Conservation (phyloP, 2,797 vertebrate species). For the Heterohyrax brucei region DNA sequence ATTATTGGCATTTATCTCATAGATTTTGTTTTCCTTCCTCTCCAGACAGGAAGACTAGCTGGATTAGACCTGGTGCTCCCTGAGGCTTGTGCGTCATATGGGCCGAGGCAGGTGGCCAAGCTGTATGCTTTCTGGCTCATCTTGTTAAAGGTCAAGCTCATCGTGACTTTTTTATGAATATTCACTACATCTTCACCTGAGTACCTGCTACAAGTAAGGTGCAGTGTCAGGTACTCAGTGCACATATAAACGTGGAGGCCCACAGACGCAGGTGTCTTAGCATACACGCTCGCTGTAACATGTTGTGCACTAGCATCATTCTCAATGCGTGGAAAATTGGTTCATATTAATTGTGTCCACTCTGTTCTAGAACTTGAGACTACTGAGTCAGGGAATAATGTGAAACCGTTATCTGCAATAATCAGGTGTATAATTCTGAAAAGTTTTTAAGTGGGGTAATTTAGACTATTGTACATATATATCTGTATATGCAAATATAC, state of each 20-base stretch:
- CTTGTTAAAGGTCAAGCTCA: neutral
- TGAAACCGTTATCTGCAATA: neutral
- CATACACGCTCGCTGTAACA: neutral
- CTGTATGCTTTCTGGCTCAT: neutral
- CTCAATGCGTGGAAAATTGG: neutral
- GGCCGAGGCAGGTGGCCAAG: neutral
- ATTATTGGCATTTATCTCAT: neutral
- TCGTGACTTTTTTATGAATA: neutral
- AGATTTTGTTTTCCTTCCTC: neutral
- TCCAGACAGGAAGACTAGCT: neutral
- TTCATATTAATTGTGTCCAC: neutral
- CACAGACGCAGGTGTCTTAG: neutral
- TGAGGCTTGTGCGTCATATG: neutral
- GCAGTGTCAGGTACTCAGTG: neutral
- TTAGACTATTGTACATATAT: neutral
- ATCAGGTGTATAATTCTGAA: neutral
- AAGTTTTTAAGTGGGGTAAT: neutral
- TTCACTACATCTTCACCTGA: neutral
- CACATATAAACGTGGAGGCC: neutral
- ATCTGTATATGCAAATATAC: too few species aligned
- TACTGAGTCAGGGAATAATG: neutral
- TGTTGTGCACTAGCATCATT: neutral
- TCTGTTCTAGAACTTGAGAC: constrained; percentile 1
- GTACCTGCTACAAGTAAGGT: neutral
- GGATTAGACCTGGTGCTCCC: neutral